Evolutionary conservation across 2,888 invertebrate species (phyloP).

Genomic region (Diarsia dahlii): DNA sequence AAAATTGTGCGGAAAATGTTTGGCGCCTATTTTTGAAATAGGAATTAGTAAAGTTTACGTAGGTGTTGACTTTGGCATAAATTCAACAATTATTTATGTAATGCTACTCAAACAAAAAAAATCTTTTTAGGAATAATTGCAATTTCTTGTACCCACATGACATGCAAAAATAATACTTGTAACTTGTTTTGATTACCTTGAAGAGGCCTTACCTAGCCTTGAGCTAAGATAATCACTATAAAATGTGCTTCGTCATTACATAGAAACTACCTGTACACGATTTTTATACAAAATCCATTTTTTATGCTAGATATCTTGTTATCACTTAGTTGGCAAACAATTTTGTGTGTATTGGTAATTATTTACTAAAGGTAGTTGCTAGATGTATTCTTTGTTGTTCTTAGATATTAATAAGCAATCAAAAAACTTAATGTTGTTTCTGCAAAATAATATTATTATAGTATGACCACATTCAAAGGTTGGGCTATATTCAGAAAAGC

Average conservation of each 20-base stretch:
- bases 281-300: background rate
- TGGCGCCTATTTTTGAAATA: slow-evolving; percentile 55
- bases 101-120: background rate
- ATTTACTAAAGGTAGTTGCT: background rate
- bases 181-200: slow-evolving; percentile 28
- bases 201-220: slow-evolving; percentile 37
- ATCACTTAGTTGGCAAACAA: background rate
- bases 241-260: slow-evolving; percentile 46
- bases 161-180: slow-evolving; percentile 14
- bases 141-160: slow-evolving; percentile 19
- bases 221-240: slow-evolving; percentile 27
- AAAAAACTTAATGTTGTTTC: background rate
- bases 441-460: slow-evolving; percentile 19
- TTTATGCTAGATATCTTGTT: background rate
- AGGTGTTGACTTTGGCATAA: background rate
- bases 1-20: slow-evolving; percentile 37
- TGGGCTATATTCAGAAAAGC: background rate
- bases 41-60: background rate
- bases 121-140: background rate
- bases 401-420: background rate
- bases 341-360: background rate
- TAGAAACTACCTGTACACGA: slow-evolving; percentile 5
- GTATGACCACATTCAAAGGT: slow-evolving; percentile 1
- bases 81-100: slow-evolving; percentile 6
- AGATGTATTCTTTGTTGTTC: slow-evolving; percentile 12